These are phyloP conservation scores for Homarus americanus DNA, from an alignment of 1,140 invertebrate genomes.

Conservation along the genomic window DNA sequence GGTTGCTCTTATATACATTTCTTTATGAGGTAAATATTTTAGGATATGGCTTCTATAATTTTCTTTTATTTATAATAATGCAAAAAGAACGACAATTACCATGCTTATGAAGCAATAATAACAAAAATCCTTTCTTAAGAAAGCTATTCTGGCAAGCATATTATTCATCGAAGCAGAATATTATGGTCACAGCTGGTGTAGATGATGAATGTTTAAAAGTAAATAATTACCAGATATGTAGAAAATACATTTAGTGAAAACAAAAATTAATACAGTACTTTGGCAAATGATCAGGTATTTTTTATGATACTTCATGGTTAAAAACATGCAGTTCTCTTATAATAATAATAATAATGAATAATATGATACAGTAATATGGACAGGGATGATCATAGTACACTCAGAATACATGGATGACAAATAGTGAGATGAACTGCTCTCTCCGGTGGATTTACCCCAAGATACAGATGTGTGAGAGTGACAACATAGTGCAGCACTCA, in stretches of 20 bases:
- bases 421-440: not conserved
- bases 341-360: not conserved
- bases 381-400: no score
- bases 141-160: not conserved
- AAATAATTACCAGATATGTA: not conserved
- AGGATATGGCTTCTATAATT: not conserved
- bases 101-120: conserved; percentile 9
- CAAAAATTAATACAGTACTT: not conserved
- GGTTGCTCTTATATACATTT: not conserved
- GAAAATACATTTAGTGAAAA: not conserved
- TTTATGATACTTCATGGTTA: not conserved
- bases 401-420: not conserved
- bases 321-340: not conserved
- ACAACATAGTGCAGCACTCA: not conserved
- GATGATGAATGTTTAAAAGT: not conserved
- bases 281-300: not conserved
- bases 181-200: not conserved
- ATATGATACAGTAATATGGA: no score
- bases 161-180: not conserved
- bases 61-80: not conserved
- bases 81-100: not conserved
- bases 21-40: not conserved
- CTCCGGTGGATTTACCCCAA: not conserved
- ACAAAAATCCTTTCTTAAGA: not conserved
- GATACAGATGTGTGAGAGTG: not conserved